Evolutionary conservation across 2,113 vertebrate genomes (phyloP), one percentile per base, ranked within the genome.

Genomic region (Rhynchomys soricoides): DNA sequence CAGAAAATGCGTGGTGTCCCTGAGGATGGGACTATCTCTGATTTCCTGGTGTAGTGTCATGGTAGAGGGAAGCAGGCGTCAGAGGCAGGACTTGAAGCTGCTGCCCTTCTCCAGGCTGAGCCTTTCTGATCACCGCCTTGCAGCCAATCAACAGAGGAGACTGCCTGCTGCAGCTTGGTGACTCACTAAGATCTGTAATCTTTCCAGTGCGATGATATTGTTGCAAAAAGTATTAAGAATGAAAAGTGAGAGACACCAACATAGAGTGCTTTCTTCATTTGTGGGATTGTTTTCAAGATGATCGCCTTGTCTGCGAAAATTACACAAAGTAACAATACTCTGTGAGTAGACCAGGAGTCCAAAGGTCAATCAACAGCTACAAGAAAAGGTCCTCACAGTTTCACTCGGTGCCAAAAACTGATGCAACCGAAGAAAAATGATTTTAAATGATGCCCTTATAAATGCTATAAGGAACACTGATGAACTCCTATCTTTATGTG

Each of bases 171-270:
- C 15, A 10, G 31, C 17, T 82, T 6, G 26, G 5, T 57, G 55
- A 17, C 37, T 74, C 78, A 11, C 50, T 31, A 5, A 82, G 26
- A 66, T 37, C 29, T 24, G 50, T 1, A n/a, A 64, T 15, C 40
- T 81, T n/a, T 71, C 59, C n/a, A n/a, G 15, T 21, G 4, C 0
- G 40, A 9, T 19, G 0, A 9, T 77, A 9, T 17, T 7, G 1
- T 48, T 87, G 22, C 21, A 48, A 79, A 31, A 57, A 24, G 24
- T 24, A 22, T 7, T 81, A 40, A 22, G 29, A 71, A 66, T 87
- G n/a, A 85, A 57, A 95, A 96, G 40, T 89, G 91, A 81, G 22
- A 12, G n/a, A 88, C 52, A 78, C 59, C 62, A 68, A 34, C 34
- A 12, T 79, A 43, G 22, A 45, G 45, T 59, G 34, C 70, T 73